A percentile compares a stretch with the other conserved stretches of the same genome.
These are phyloP conservation scores for Castor canadensis DNA, from an alignment of 2,113 vertebrate species.

Conservation along the genomic window DNA sequence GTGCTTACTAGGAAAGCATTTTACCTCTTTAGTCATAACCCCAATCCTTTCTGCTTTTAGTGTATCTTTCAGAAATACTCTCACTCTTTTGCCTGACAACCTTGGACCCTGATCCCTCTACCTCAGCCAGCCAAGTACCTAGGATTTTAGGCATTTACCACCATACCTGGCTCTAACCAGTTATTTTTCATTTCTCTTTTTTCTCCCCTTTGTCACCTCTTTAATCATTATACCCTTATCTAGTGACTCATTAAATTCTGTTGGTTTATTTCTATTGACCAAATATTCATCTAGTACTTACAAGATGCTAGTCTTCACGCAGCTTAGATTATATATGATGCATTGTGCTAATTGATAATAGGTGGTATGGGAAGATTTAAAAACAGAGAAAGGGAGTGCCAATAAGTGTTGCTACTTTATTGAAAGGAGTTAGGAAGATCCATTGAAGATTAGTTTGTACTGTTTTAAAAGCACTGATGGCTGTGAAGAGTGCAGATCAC, in stretches of 20 bases:
- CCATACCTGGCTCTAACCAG: background rate
- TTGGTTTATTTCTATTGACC: slow-evolving; percentile 12
- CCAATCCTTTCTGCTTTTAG: too few species aligned
- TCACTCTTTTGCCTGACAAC: background rate
- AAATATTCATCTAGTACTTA: background rate
- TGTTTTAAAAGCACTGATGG: background rate
- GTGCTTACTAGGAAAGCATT: too few species aligned
- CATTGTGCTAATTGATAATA: background rate
- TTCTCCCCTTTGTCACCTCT: background rate
- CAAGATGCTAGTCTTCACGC: background rate
- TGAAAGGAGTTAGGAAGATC: background rate
- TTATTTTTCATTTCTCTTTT: background rate
- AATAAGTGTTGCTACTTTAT: background rate
- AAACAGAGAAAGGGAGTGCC: background rate
- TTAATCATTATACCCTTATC: background rate
- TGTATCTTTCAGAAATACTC: background rate
- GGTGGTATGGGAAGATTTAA: background rate
- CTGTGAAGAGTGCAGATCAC: background rate
- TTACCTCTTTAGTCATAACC: too few species aligned
- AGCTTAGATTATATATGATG: background rate
- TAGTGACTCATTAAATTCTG: background rate
- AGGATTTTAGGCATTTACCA: background rate
- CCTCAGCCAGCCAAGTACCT: too few species aligned
- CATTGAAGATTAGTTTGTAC: background rate
- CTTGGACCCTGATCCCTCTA: background rate